These are phyloP conservation scores for Sapajus apella DNA, from an alignment of 2,113 vertebrate genomes.

Conservation along the genomic window DNA sequence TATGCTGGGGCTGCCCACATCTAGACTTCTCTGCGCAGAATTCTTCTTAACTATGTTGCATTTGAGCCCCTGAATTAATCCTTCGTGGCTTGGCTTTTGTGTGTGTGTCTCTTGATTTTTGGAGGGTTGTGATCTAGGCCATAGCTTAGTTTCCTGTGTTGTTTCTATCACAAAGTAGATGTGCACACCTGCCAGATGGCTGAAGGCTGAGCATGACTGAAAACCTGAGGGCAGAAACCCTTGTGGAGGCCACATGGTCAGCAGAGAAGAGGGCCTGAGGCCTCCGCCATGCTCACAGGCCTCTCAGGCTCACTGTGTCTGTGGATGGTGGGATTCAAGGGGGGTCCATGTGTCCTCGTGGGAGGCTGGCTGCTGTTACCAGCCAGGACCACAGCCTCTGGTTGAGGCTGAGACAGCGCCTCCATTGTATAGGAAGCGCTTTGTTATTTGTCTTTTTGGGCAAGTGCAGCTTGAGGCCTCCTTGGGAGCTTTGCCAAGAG, in stretches of 20 bases:
- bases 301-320: neutral
- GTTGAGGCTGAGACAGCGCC: neutral
- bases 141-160: rapidly evolving
- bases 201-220: rapidly evolving
- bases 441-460: neutral
- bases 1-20: too few relatives aligned
- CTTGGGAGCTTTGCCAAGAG: neutral
- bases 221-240: too few relatives aligned
- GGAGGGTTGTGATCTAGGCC: neutral
- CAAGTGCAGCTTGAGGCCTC: too few relatives aligned
- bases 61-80: neutral
- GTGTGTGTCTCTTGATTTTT: rapidly evolving
- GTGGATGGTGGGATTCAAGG: neutral
- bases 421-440: neutral
- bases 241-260: neutral
- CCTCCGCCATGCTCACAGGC: neutral
- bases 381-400: neutral
- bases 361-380: neutral
- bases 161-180: neutral
- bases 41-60: neutral
- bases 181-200: rapidly evolving
- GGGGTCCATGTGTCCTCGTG: neutral
- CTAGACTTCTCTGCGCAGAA: too few relatives aligned
- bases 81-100: rapidly evolving
- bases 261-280: neutral